These are phyloP conservation scores for Pelobates cultripes DNA, from an alignment of 2,797 vertebrate species.

Conservation along the genomic window DNA sequence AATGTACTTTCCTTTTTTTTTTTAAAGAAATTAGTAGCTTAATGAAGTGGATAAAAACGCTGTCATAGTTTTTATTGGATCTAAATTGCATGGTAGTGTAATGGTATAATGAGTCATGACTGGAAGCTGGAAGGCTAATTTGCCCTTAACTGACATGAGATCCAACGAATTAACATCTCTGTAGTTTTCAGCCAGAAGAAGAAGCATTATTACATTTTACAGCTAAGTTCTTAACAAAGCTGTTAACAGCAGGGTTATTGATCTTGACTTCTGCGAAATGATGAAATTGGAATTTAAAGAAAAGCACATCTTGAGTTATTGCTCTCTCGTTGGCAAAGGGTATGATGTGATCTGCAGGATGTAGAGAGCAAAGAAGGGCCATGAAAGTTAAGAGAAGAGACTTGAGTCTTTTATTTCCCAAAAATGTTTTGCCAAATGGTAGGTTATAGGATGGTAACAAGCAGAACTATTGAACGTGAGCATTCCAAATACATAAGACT, in stretches of 20 bases:
- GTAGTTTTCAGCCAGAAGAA: constrained; percentile 66
- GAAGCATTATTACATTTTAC: constrained; percentile 68
- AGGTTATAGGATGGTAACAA: too few species aligned
- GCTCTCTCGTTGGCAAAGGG: constrained; percentile 57
- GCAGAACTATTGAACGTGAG: too few species aligned
- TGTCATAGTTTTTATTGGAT: constrained; percentile 89
- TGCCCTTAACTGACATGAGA: constrained; percentile 81
- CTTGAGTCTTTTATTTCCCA: not conserved
- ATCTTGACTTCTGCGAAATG: constrained; percentile 69
- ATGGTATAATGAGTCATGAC: constrained; percentile 89
- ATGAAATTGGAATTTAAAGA: constrained; percentile 64
- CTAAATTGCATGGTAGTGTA: constrained; percentile 89
- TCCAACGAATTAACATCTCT: constrained; percentile 80
- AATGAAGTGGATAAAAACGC: constrained; percentile 93
- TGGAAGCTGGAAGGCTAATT: constrained; percentile 87
- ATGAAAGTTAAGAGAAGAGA: not conserved
- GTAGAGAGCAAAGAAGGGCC: constrained; percentile 13
- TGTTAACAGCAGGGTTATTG: constrained; percentile 70
- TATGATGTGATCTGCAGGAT: constrained; percentile 25
- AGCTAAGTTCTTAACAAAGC: constrained; percentile 71
- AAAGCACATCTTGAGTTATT: constrained; percentile 65
- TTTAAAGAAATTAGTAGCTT: constrained; percentile 92
- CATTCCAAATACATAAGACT: too few species aligned
- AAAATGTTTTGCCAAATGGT: too few species aligned
- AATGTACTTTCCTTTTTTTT: constrained; percentile 84